A percentile compares a stretch with the other conserved stretches of the same genome.
Evolutionary conservation across 2,888 invertebrate species (phyloP).

Genomic region (Allolobophora icterica): DNA sequence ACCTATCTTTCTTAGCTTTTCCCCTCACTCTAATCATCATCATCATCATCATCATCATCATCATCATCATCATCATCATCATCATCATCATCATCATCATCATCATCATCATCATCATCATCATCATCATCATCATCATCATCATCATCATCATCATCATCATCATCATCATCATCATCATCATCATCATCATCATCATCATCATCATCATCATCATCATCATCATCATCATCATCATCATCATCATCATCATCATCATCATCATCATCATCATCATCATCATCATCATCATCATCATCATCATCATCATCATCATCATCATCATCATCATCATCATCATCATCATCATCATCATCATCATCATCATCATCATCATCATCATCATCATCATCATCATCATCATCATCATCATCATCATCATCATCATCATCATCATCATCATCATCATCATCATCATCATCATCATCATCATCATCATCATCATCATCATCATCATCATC

Average conservation of each 20-base stretch:
- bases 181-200: not conserved
- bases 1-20: not conserved
- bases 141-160: not conserved
- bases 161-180: not conserved
- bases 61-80: constrained; percentile 17
- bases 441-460: no score
- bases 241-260: not conserved
- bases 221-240: not conserved
- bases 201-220: not conserved
- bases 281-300: not conserved
- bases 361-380: no score
- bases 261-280: not conserved
- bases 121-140: constrained; percentile 36
- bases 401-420: no score
- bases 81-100: constrained; percentile 17
- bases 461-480: no score
- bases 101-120: constrained; percentile 31
- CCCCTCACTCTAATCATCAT: not conserved
- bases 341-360: no score
- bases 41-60: constrained; percentile 17
- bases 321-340: no score
- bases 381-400: no score
- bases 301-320: not conserved
- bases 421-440: no score
- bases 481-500: no score